Percentiles rank a stretch among this genome's conserved stretches.
phyloP scores from a whole-genome alignment of 1,140 invertebrate species.

The Drosophila hydei region DNA sequence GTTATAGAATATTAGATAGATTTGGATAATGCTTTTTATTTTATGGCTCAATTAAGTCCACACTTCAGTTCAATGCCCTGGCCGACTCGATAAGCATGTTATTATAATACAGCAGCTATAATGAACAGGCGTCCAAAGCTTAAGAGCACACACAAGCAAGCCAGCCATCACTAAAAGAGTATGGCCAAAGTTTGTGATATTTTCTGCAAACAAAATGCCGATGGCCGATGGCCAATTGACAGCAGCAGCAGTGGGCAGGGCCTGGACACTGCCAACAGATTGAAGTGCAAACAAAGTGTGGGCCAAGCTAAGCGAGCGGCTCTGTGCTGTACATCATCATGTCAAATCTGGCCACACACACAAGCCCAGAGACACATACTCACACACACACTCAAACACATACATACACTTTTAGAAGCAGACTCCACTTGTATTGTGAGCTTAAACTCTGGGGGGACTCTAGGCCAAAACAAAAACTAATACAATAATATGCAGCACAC shows the following conservation, averaged over 20 bases:
- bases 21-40: slow-evolving; percentile 41
- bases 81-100: slow-evolving; percentile 72
- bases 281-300: slow-evolving; percentile 52
- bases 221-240: slow-evolving; percentile 72
- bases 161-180: slow-evolving; percentile 35
- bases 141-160: slow-evolving; percentile 58
- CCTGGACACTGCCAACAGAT: slow-evolving; percentile 45
- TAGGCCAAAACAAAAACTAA: slow-evolving; percentile 61
- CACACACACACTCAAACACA: not conserved
- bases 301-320: slow-evolving; percentile 27
- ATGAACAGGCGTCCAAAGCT: slow-evolving; percentile 68
- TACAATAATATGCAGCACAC: slow-evolving; percentile 73
- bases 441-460: slow-evolving; percentile 34
- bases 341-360: slow-evolving; percentile 32
- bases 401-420: not conserved
- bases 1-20: slow-evolving; percentile 65
- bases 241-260: slow-evolving; percentile 26
- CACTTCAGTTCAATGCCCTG: slow-evolving; percentile 60
- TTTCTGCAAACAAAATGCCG: slow-evolving; percentile 77
- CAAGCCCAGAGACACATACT: slow-evolving; percentile 4
- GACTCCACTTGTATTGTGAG: slow-evolving; percentile 31
- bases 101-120: slow-evolving; percentile 70
- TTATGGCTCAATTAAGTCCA: slow-evolving; percentile 26
- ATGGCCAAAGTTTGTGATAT: slow-evolving; percentile 71
- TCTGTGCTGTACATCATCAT: slow-evolving; percentile 56